Percentiles rank a stretch among this genome's conserved stretches.
These are phyloP conservation scores for Eonycteris spelaea DNA, from an alignment of 2,113 vertebrate species.

Conservation along the genomic window DNA sequence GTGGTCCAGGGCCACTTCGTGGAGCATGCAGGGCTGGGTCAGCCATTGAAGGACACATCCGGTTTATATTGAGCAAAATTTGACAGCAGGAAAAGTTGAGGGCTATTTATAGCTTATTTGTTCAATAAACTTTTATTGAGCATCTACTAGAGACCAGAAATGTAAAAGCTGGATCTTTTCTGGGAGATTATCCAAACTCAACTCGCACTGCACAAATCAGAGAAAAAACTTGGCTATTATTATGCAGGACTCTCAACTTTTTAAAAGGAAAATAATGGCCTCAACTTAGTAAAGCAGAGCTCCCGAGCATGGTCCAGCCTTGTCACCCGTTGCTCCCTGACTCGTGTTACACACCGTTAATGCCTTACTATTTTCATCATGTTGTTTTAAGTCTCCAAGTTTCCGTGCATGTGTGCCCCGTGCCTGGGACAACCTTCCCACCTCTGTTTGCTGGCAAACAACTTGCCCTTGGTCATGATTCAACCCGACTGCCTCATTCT, in stretches of 20 bases:
- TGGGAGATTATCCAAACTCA: background rate
- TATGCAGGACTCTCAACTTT: background rate
- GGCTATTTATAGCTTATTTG: background rate
- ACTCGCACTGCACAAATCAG: background rate
- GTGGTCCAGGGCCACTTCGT: too few relatives aligned
- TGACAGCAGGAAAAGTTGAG: background rate
- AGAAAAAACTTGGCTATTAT: background rate
- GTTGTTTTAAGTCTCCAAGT: background rate
- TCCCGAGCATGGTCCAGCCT: background rate
- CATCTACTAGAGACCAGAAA: background rate
- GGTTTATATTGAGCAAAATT: background rate
- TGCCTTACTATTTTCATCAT: background rate
- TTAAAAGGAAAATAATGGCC: background rate
- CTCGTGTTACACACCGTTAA: accelerated
- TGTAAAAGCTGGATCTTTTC: background rate
- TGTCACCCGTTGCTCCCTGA: background rate
- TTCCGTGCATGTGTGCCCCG: background rate
- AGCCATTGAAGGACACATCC: background rate
- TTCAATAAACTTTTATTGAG: background rate
- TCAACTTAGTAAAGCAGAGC: background rate
- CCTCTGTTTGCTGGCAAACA: background rate
- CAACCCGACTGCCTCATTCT: background rate
- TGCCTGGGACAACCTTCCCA: background rate
- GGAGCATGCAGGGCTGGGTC: background rate
- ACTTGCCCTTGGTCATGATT: background rate